Evolutionary conservation across 1,140 invertebrate species (phyloP), one percentile per base, ranked within the genome.

Genomic region (Apis dorsata): DNA sequence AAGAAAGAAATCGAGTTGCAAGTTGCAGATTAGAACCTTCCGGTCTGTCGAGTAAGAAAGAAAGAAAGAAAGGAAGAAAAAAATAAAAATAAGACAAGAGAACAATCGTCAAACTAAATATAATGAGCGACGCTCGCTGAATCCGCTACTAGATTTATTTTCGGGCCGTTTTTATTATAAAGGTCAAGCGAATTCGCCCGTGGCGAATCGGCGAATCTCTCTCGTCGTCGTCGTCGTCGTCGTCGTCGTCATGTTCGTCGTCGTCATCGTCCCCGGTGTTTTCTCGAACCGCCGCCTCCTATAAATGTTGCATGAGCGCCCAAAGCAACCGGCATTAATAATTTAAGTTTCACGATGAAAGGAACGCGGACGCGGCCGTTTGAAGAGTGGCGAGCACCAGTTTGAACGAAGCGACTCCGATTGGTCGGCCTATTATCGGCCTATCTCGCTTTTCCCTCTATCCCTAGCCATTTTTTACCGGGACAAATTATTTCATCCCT

Each of bases 271-370:
- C 34, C 34, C 59, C 70, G 55, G 17, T 73, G 66, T 79, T 79
- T 76, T 63, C 72, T 71, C 68, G 75, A 80, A 59, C 51, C 70
- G n/a, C 76, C 77, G 62, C 59, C 83, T 85, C 75, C 86, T 74
- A 90, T 90, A 90, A 88, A 90, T 90, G 87, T 88, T 90, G 79
- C 84, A 90, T 88, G 89, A 90, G 89, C 62, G 79, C 13, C 71
- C 72, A 86, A 76, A 89, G 88, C 76, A 85, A 78, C 71, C 59
- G 84, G 71, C 88, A 87, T 90, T 85, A 88, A 89, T 88, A 88
- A 90, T 90, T 89, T 86, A 89, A 85, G 74, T 77, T 62, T 74
- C 83, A 76, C 62, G 57, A 68, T 73, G 85, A 80, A 86, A 84
- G 81, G 81, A 85, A 83, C 78, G 81, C 80, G 80, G 80, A 82